Conservation (phyloP, 2,797 vertebrate genomes). For the Gallirallus australis region DNA sequence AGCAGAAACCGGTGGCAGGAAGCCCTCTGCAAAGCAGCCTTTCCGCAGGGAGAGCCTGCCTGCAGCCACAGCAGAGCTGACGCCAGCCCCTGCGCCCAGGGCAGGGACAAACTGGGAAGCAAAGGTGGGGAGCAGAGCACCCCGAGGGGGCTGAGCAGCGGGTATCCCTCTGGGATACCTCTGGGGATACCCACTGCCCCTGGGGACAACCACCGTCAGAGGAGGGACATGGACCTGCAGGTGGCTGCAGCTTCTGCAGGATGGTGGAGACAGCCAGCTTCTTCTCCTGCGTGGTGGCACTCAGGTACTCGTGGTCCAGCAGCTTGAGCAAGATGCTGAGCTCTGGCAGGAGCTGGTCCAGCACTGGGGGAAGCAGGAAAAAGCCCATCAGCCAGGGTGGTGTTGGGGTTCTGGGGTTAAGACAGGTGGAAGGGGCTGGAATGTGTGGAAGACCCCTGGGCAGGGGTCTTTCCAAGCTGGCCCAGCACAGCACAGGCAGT, state of each 20-base stretch:
- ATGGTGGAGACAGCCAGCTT: slow-evolving; percentile 90
- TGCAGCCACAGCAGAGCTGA: neutral
- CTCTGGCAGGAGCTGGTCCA: slow-evolving; percentile 94
- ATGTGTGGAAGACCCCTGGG: neutral
- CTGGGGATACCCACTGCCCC: neutral
- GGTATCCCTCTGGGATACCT: too few species aligned
- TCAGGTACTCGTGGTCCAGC: slow-evolving; percentile 93
- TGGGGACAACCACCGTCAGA: neutral
- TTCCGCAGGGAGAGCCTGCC: slow-evolving; percentile 38
- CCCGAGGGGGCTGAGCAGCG: neutral
- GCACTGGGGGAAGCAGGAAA: slow-evolving; percentile 74
- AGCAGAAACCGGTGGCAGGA: slow-evolving; percentile 46
- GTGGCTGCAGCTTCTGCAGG: slow-evolving; percentile 88
- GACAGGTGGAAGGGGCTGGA: neutral
- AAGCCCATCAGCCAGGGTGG: neutral
- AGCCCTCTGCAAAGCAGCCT: neutral
- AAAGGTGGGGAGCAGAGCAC: neutral
- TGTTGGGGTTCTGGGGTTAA: neutral
- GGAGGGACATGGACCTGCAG: slow-evolving; percentile 78
- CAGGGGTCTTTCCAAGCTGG: neutral
- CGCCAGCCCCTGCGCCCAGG: neutral
- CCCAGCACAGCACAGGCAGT: rapidly evolving
- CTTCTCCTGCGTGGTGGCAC: slow-evolving; percentile 90
- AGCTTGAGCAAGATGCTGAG: slow-evolving; percentile 90
- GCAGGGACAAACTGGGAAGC: neutral